A percentile compares a stretch with the other conserved stretches of the same genome.
phyloP scores from a whole-genome alignment of 2,113 vertebrate species.

The Archilochus colubris region DNA sequence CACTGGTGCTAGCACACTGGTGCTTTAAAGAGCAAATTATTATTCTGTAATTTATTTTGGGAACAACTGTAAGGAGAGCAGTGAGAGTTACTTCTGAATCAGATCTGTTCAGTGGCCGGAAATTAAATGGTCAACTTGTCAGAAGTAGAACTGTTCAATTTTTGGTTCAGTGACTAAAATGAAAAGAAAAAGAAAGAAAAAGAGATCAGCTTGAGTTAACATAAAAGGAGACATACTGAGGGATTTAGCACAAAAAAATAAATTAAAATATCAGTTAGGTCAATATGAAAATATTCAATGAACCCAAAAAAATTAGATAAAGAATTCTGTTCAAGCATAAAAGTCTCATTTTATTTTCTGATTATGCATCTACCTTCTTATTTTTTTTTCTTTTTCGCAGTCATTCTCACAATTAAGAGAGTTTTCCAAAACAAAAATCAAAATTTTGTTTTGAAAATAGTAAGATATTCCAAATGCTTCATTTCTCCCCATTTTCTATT shows the following conservation, averaged over 20 bases:
- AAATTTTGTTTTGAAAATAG: neutral
- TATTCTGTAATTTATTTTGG: conserved; percentile 56
- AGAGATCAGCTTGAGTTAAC: conserved; percentile 32
- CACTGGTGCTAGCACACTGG: neutral
- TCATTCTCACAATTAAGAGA: conserved; percentile 13
- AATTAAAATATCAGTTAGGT: conserved; percentile 59
- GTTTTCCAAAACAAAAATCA: conserved; percentile 1
- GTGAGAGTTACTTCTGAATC: conserved; percentile 32
- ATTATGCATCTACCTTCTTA: neutral
- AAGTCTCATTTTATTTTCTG: conserved; percentile 18
- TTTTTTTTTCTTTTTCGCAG: neutral
- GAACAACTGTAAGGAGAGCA: neutral
- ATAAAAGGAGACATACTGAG: conserved; percentile 23
- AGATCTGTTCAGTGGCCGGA: conserved; percentile 66
- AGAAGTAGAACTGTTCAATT: conserved; percentile 48
- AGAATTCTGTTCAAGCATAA: conserved; percentile 49
- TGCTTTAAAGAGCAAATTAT: neutral
- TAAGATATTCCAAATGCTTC: neutral
- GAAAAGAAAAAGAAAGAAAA: conserved; percentile 63
- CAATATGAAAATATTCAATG: conserved; percentile 63
- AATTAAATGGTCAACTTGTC: conserved; percentile 71
- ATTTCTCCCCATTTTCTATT: neutral
- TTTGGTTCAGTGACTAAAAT: conserved; percentile 69
- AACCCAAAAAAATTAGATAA: conserved; percentile 50
- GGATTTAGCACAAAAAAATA: conserved; percentile 29